Evolutionary conservation across 2,888 invertebrate species (phyloP), one percentile per base, ranked within the genome.

Genomic region (Zaprionus bogoriensis): DNA sequence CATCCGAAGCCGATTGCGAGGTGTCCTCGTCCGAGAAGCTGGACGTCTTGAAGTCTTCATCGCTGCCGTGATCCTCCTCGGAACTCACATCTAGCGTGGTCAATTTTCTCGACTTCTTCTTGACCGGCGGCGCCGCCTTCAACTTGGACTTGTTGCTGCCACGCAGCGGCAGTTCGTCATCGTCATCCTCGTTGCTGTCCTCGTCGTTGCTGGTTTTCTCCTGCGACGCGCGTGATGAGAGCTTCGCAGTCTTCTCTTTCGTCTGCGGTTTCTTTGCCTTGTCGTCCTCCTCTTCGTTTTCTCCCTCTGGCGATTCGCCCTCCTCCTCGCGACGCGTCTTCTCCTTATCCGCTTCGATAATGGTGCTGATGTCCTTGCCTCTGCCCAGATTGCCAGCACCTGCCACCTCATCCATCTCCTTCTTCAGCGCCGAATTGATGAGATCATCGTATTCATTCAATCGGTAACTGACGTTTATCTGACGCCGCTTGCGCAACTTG

Each of bases 391-490:
- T 95, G 0, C 97, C 96, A 0, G 95, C 95, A 22, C 95, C 95
- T 57, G 94, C 94, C 0, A 94, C 94, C 3, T 94, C 94, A 23
- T 95, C 94, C 87, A 95, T 94, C 87, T 96, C 96, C 55, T 90
- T 90, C 91, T 94, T 94, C 74, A 97, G 95, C 7, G 99, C 99
- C 36, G 96, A 97, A 89, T 97, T 96, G 78, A 99, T 99, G 89
- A 99, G 94, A 25, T 98, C 96, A 89, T 99, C 99, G 91, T 96
- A 99, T 90, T 99, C 98, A 89, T 96, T 96, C 78, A 98, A 95
- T 68, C 95, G 94, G 87, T 96, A 95, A 89, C 95, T 96, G 55
- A 97, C 95, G 73, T 95, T 95, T 41, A 96, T 94, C 87, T 95
- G 94, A 0, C 95, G 92, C 14, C 98, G 93, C 81, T 96, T 95